Percentiles rank a stretch among this genome's conserved stretches.
These are phyloP conservation scores for Caranx melampygus DNA, from an alignment of 2,113 vertebrate genomes.

Conservation along the genomic window DNA sequence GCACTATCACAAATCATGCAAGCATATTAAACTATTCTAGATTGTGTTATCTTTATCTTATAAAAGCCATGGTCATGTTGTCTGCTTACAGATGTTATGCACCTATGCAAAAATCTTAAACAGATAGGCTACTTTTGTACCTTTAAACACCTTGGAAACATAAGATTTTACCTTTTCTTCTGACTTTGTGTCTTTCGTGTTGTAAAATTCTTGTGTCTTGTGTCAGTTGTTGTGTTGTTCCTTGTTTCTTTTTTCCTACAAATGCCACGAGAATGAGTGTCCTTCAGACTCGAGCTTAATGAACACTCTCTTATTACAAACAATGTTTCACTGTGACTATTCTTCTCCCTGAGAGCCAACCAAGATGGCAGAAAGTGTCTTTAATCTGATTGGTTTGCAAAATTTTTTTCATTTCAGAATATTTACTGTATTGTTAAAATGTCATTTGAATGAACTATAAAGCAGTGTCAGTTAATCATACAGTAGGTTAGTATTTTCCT, in stretches of 20 bases:
- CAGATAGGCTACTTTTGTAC: background rate
- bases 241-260: background rate
- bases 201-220: background rate
- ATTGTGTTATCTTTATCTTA: conserved; percentile 15
- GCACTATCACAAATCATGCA: conserved; percentile 18
- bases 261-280: background rate
- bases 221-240: background rate
- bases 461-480: background rate
- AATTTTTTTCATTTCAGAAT: background rate
- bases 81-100: background rate
- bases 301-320: background rate
- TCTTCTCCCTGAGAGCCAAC: conserved; percentile 3
- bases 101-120: background rate
- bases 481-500: background rate
- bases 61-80: background rate
- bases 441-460: background rate
- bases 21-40: background rate
- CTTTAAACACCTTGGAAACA: background rate
- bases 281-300: background rate
- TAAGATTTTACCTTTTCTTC: background rate
- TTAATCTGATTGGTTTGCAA: background rate
- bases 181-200: background rate
- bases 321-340: conserved; percentile 4
- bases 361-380: conserved; percentile 5
- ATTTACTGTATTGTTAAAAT: background rate